Evolutionary conservation across 2,888 invertebrate genomes (phyloP).

Genomic region (Nasonovia ribisnigri): DNA sequence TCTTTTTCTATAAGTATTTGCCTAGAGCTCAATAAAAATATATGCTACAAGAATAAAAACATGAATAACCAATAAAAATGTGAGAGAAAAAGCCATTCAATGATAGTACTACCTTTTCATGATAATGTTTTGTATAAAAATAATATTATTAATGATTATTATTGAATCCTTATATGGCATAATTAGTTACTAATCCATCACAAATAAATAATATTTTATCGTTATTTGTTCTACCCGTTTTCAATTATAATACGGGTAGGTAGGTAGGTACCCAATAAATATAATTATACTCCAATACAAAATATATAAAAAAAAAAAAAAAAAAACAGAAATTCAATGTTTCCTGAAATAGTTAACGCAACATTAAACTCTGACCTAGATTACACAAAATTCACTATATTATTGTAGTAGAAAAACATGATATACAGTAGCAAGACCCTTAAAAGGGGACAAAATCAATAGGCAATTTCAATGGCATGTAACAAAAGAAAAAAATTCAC

Average conservation of each 20-base stretch:
- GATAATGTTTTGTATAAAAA: neutral
- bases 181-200: neutral
- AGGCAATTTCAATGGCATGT: neutral
- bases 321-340: neutral
- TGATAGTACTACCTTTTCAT: no score
- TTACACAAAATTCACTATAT: neutral
- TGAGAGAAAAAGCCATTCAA: no score
- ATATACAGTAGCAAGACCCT: neutral
- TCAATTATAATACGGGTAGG: neutral
- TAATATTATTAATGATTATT: neutral
- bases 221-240: neutral
- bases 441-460: conserved; percentile 28
- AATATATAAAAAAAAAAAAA: neutral
- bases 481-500: neutral
- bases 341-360: neutral
- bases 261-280: neutral
- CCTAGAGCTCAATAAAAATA: no score
- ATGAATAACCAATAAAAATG: no score
- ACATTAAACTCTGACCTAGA: conserved; percentile 34
- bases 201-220: neutral
- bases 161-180: neutral
- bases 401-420: conserved; percentile 35
- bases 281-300: neutral
- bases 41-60: no score
- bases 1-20: no score